A percentile compares a stretch with the other conserved stretches of the same genome.
phyloP scores from a whole-genome alignment of 2,113 vertebrate species.

The Salvelinus fontinalis region DNA sequence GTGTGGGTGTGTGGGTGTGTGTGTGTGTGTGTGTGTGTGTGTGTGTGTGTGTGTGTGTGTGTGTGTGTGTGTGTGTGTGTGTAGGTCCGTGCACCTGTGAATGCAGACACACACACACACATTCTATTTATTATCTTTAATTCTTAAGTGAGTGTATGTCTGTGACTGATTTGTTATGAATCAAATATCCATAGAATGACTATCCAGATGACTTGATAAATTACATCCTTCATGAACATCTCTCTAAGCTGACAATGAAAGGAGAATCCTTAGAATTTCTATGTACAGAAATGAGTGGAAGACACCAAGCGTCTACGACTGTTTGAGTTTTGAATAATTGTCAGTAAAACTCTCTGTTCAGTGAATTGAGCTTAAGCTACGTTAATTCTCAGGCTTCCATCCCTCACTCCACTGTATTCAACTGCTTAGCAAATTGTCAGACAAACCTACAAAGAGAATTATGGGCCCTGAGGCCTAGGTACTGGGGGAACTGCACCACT shows the following conservation, averaged over 20 bases:
- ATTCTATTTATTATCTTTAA: background rate
- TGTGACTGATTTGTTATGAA: background rate
- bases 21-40: no score
- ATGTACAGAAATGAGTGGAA: background rate
- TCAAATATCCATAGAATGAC: background rate
- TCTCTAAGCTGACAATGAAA: slow-evolving; percentile 29
- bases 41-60: no score
- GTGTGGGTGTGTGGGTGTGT: no score
- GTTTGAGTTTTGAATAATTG: slow-evolving; percentile 28
- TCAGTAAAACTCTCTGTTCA: slow-evolving; percentile 33
- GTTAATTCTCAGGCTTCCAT: background rate
- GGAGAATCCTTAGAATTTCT: slow-evolving; percentile 25
- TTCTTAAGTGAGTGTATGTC: background rate
- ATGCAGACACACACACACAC: background rate
- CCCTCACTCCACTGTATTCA: background rate
- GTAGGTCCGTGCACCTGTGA: no score
- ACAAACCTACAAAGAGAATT: slow-evolving; percentile 72
- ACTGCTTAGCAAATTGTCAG: slow-evolving; percentile 74
- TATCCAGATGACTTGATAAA: slow-evolving; percentile 60
- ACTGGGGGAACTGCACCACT: slow-evolving; percentile 67
- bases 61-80: no score
- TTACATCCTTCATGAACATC: slow-evolving; percentile 33
- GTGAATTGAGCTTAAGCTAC: slow-evolving; percentile 29
- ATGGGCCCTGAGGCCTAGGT: slow-evolving; percentile 64
- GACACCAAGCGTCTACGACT: background rate